Conservation (phyloP, 1,140 invertebrate species). For the Kradibia gibbosae region DNA sequence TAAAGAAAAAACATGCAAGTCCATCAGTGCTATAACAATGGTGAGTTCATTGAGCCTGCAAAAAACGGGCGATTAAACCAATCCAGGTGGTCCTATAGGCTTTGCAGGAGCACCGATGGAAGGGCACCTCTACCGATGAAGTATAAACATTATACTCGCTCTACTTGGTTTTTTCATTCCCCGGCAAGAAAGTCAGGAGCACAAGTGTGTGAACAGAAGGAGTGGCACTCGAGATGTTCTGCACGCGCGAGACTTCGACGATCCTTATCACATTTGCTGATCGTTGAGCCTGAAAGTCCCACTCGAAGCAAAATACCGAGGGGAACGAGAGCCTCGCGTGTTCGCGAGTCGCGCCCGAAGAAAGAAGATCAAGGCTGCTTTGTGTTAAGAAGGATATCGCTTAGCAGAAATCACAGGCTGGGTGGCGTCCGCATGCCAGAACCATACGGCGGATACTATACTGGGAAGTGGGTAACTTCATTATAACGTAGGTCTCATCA, state of each 20-base stretch:
- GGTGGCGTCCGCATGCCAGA: constrained; percentile 60
- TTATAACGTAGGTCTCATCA: constrained; percentile 59
- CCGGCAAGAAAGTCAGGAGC: background rate
- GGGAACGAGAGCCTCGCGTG: background rate
- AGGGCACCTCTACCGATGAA: no score
- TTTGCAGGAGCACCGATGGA: no score
- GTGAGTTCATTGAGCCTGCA: no score
- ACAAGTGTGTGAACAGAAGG: constrained; percentile 21
- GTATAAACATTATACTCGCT: no score
- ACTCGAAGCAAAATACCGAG: background rate
- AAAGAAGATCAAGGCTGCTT: constrained; percentile 69
- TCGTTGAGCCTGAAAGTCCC: background rate
- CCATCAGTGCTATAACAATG: no score
- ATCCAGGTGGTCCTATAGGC: no score
- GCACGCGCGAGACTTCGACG: constrained; percentile 17
- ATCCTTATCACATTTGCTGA: constrained; percentile 48
- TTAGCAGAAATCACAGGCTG: constrained; percentile 70
- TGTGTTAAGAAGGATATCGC: constrained; percentile 67
- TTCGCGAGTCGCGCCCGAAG: constrained; percentile 40
- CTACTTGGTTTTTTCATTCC: background rate
- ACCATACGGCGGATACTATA: constrained; percentile 52
- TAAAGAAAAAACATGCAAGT: no score
- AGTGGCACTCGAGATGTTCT: background rate
- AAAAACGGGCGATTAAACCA: no score
- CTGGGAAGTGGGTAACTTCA: constrained; percentile 63